A percentile compares a stretch with the other conserved stretches of the same genome.
These are phyloP conservation scores for Mastigias papua DNA, from an alignment of 30 jellyfish, hydroid and myxozoan species.

Conservation along the genomic window DNA sequence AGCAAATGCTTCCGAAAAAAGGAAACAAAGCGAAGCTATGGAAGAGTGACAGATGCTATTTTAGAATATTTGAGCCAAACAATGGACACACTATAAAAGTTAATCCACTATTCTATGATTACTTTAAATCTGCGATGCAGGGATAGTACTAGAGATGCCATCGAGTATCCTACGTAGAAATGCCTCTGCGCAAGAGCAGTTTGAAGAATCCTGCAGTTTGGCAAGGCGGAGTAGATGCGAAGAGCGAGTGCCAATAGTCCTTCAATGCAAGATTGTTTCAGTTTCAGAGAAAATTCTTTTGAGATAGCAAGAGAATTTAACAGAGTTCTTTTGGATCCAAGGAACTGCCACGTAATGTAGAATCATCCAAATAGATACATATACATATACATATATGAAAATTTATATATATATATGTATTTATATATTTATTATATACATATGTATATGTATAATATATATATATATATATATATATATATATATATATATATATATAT, in stretches of 20 bases:
- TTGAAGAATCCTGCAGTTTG: neutral
- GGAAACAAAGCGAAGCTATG: conserved; percentile 63
- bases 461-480: too few relatives aligned
- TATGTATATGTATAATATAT: too few relatives aligned
- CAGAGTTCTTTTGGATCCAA: neutral
- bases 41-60: conserved; percentile 63
- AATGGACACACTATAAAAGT: neutral
- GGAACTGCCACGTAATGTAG: neutral
- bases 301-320: neutral
- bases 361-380: too few relatives aligned
- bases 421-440: too few relatives aligned
- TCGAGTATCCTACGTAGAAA: neutral
- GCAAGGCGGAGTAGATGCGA: neutral
- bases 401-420: too few relatives aligned
- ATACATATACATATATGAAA: too few relatives aligned
- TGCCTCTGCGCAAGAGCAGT: neutral
- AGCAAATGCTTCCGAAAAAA: conserved; percentile 58
- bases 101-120: conserved; percentile 24
- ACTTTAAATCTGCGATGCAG: conserved; percentile 35
- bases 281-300: neutral
- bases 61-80: conserved; percentile 46
- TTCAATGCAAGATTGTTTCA: neutral
- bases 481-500: too few relatives aligned
- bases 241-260: neutral
- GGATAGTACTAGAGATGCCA: neutral